These are phyloP conservation scores for Rutilus rutilus DNA, from an alignment of 2,113 vertebrate species.

Conservation along the genomic window DNA sequence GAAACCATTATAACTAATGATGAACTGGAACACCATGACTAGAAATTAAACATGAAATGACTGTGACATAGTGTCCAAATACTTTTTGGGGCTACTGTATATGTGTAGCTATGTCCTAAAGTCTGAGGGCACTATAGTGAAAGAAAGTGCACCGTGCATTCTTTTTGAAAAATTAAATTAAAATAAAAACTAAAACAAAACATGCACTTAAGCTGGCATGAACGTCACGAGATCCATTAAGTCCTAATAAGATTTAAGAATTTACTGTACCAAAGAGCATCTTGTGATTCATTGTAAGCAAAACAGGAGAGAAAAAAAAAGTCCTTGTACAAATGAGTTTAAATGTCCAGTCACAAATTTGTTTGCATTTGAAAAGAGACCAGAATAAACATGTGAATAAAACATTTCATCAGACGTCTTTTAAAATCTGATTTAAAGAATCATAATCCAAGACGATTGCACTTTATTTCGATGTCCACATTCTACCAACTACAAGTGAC, in stretches of 20 bases:
- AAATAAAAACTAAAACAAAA: too few species aligned
- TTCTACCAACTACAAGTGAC: too few species aligned
- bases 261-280: neutral
- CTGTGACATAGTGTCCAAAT: neutral
- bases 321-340: neutral
- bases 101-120: neutral
- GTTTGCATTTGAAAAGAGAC: neutral
- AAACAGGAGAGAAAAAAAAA: neutral
- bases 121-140: neutral
- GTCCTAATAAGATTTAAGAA: slow-evolving; percentile 8
- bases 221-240: neutral
- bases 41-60: too few species aligned
- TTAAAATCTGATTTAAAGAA: neutral
- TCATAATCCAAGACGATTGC: neutral
- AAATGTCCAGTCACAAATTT: neutral
- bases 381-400: neutral
- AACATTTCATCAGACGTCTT: neutral
- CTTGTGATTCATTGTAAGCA: neutral
- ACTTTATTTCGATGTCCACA: too few species aligned
- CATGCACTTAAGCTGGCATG: neutral
- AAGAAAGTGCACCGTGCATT: neutral
- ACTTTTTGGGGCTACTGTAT: neutral
- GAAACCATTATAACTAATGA: too few species aligned
- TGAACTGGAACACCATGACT: too few species aligned
- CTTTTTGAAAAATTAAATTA: neutral